These are phyloP conservation scores for Gopherus evgoodei DNA, from an alignment of 2,113 vertebrate genomes.

Conservation along the genomic window DNA sequence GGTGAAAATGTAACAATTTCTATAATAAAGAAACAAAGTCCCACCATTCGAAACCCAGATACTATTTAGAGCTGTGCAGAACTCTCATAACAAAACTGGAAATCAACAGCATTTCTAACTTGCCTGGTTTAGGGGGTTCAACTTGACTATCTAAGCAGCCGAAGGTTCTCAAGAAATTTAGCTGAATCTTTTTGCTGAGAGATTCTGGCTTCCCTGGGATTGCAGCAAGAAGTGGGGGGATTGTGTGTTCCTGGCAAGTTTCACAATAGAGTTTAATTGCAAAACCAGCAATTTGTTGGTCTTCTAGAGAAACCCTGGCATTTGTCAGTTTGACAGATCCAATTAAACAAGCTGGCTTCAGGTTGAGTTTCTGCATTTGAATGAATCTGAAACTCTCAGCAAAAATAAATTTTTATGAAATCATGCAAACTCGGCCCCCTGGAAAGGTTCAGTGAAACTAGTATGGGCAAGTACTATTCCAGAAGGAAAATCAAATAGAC, in stretches of 20 bases:
- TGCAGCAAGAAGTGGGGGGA: not conserved
- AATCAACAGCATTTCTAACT: not conserved
- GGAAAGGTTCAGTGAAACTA: not conserved
- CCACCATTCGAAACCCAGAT: not conserved
- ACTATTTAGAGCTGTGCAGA: not conserved
- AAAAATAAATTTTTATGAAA: not conserved
- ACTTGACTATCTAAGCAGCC: not conserved
- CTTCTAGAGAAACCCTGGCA: not conserved
- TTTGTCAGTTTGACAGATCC: not conserved
- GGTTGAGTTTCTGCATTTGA: not conserved
- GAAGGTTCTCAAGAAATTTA: not conserved
- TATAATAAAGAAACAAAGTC: not conserved
- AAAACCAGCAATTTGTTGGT: not conserved
- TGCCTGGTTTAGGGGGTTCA: not conserved
- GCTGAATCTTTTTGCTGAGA: rapidly evolving
- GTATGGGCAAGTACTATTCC: not conserved
- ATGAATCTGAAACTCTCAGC: not conserved
- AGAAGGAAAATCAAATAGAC: not conserved
- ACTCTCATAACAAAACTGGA: rapidly evolving
- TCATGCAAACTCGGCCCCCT: not conserved
- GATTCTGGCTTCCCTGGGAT: rapidly evolving
- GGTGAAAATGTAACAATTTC: not conserved
- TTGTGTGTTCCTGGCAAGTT: rapidly evolving
- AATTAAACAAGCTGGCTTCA: not conserved
- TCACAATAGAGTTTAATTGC: not conserved